These are phyloP conservation scores for Phymatocera aterrima DNA, from an alignment of 2,888 invertebrate genomes.

Conservation along the genomic window DNA sequence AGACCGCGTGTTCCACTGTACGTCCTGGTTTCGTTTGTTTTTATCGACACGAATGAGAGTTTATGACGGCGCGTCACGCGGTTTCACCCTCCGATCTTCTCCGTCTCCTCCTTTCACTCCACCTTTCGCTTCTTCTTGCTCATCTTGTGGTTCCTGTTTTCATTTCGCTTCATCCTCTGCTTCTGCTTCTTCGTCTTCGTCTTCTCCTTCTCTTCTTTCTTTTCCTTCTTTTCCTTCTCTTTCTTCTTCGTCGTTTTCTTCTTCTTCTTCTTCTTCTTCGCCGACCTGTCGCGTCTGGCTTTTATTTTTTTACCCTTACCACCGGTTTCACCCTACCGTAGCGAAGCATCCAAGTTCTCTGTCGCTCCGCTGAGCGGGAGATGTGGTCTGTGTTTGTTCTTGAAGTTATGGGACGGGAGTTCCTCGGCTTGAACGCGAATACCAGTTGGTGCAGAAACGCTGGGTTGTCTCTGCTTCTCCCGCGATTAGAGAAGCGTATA, in stretches of 20 bases:
- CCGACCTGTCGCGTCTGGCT: slow-evolving; percentile 36
- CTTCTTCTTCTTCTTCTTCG: slow-evolving; percentile 20
- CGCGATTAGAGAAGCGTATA: slow-evolving; percentile 16
- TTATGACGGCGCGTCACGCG: slow-evolving; percentile 66
- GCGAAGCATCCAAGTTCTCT: slow-evolving; percentile 24
- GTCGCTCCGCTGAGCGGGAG: slow-evolving; percentile 27
- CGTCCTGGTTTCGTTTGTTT: slow-evolving; percentile 45
- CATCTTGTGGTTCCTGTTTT: too few relatives aligned
- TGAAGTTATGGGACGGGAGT: slow-evolving; percentile 41
- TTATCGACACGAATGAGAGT: slow-evolving; percentile 62
- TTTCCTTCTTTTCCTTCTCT: slow-evolving; percentile 41
- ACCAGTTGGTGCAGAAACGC: slow-evolving; percentile 34
- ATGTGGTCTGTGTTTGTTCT: slow-evolving; percentile 33
- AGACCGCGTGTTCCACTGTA: slow-evolving; percentile 53
- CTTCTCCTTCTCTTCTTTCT: background rate
- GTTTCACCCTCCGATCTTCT: slow-evolving; percentile 54
- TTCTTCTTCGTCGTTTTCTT: background rate
- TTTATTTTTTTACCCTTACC: slow-evolving; percentile 34
- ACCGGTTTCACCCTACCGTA: slow-evolving; percentile 32
- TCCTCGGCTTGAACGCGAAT: slow-evolving; percentile 14
- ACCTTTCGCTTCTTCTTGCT: slow-evolving; percentile 36
- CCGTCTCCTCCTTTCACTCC: background rate
- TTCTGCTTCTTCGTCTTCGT: background rate
- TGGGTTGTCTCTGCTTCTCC: background rate
- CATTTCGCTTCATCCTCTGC: slow-evolving; percentile 6